Evolutionary conservation across 2,113 vertebrate genomes (phyloP).

Genomic region (Elanoides forficatus): DNA sequence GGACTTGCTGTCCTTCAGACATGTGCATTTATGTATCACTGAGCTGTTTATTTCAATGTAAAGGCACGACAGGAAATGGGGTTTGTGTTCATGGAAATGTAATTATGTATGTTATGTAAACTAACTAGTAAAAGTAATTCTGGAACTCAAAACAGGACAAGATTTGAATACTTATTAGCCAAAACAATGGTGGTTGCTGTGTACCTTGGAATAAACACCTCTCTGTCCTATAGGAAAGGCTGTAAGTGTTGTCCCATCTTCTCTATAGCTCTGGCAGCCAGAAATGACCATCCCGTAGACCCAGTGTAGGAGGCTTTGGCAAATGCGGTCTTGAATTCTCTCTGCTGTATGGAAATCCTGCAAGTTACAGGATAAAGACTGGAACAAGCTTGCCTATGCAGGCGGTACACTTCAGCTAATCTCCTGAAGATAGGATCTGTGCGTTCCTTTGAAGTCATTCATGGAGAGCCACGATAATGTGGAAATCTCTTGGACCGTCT

Average conservation of each 20-base stretch:
- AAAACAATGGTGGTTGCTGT: neutral
- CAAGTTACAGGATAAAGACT: neutral
- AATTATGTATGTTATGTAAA: constrained; percentile 53
- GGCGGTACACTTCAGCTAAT: neutral
- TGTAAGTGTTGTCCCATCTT: neutral
- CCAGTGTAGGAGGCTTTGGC: neutral
- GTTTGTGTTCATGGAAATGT: constrained; percentile 24
- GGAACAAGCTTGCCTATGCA: neutral
- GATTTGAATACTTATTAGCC: constrained; percentile 34
- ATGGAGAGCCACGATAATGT: neutral
- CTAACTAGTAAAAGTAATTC: neutral
- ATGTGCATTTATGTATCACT: neutral
- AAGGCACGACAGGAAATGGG: neutral
- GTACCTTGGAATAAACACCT: neutral
- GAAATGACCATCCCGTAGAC: neutral
- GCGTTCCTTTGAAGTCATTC: constrained; percentile 8
- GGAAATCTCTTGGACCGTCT: neutral
- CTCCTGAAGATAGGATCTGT: constrained; percentile 23
- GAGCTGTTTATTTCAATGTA: neutral
- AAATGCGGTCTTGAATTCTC: neutral
- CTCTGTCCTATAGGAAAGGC: neutral
- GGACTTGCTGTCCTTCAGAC: neutral
- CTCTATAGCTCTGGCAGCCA: neutral
- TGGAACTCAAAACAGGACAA: neutral
- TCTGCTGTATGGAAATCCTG: neutral